phyloP scores from a whole-genome alignment of 2,888 invertebrate genomes.

The Hirtodrosophila trivittata region DNA sequence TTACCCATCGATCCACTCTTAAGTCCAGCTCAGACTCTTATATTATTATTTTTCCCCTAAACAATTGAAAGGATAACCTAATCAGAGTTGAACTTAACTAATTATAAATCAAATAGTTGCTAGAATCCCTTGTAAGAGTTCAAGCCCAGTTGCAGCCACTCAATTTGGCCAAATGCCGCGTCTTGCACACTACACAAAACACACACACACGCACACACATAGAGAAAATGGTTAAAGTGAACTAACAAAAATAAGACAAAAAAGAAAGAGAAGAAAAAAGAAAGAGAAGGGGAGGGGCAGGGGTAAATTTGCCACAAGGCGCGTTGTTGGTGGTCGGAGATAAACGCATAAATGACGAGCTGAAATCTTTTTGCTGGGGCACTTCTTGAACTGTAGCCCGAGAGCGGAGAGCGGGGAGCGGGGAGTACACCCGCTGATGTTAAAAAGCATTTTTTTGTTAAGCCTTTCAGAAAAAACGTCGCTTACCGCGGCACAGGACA shows the following conservation, averaged over 20 bases:
- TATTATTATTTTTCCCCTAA: no score
- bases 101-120: no score
- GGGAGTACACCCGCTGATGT: constrained; percentile 43
- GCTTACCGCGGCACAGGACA: constrained; percentile 44
- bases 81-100: no score
- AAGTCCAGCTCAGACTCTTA: no score
- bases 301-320: constrained; percentile 56
- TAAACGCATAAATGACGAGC: constrained; percentile 79
- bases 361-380: constrained; percentile 70
- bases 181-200: constrained; percentile 34
- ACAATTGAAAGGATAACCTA: no score
- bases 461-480: constrained; percentile 68
- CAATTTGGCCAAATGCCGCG: constrained; percentile 24
- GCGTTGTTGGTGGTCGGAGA: constrained; percentile 68
- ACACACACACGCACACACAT: not conserved
- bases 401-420: not conserved
- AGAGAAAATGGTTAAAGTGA: constrained; percentile 8
- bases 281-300: constrained; percentile 21
- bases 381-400: constrained; percentile 60
- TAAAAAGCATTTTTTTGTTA: constrained; percentile 77
- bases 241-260: not conserved
- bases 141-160: not conserved
- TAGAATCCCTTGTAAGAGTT: no score
- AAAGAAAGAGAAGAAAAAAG: constrained; percentile 1
- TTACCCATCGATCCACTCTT: no score